Evolutionary conservation across 2,113 vertebrate species (phyloP).

Genomic region (Callospermophilus lateralis): DNA sequence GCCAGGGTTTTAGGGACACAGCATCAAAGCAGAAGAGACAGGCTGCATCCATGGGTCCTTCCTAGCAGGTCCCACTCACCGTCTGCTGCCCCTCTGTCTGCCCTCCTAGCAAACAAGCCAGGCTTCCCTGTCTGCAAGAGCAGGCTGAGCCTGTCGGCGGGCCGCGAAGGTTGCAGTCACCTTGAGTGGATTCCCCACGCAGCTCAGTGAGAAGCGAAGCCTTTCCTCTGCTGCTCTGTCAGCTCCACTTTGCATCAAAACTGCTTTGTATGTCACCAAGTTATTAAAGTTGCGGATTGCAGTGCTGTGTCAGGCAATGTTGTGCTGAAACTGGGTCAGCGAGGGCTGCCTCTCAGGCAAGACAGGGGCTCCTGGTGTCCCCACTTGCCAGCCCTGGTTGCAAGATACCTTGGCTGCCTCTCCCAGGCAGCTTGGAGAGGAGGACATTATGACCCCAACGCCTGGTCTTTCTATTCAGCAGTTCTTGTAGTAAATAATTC

Average conservation of each 20-base stretch:
- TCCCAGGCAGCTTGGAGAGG: slow-evolving; percentile 75
- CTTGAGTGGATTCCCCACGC: slow-evolving; percentile 86
- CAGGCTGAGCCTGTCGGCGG: background rate
- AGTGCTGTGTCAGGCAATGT: slow-evolving; percentile 66
- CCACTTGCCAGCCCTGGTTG: slow-evolving; percentile 12
- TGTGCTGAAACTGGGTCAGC: slow-evolving; percentile 87
- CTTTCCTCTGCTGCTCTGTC: slow-evolving; percentile 85
- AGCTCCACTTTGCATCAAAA: slow-evolving; percentile 89
- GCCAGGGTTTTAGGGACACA: background rate
- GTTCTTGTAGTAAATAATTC: slow-evolving; percentile 83
- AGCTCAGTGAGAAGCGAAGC: slow-evolving; percentile 71
- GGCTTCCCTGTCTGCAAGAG: slow-evolving; percentile 73
- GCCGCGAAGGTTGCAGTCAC: slow-evolving; percentile 86
- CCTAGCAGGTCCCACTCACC: background rate
- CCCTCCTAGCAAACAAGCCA: slow-evolving; percentile 64
- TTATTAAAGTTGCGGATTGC: slow-evolving; percentile 88
- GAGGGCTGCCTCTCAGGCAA: slow-evolving; percentile 65
- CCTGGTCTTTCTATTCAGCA: slow-evolving; percentile 79
- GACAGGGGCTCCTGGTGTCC: slow-evolving; percentile 64
- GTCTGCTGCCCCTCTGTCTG: background rate
- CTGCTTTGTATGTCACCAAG: slow-evolving; percentile 86
- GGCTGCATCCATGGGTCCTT: background rate
- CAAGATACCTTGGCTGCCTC: slow-evolving; percentile 64
- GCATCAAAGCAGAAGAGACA: slow-evolving; percentile 41
- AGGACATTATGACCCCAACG: slow-evolving; percentile 60